A percentile compares a stretch with the other conserved stretches of the same genome.
phyloP scores from a whole-genome alignment of 1,140 invertebrate species.

The Cyphomyrmex costatus region DNA sequence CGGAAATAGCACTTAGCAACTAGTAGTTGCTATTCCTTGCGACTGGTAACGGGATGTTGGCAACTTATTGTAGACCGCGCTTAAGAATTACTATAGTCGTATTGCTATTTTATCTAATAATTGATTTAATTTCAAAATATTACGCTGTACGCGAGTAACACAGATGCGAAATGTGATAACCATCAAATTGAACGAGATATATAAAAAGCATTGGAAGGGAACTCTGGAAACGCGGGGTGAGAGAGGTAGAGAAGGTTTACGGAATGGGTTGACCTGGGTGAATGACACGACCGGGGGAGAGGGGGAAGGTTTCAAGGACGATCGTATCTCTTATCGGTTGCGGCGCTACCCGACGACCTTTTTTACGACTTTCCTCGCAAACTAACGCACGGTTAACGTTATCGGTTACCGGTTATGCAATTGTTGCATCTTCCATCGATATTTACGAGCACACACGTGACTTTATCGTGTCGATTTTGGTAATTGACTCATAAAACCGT shows the following conservation, averaged over 20 bases:
- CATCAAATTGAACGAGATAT: not conserved
- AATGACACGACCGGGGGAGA: conserved; percentile 57
- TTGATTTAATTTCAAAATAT: not conserved
- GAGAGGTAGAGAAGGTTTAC: not conserved
- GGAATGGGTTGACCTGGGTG: conserved; percentile 35
- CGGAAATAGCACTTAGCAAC: no score
- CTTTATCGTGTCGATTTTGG: conserved; percentile 22
- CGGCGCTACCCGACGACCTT: not conserved
- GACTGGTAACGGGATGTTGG: no score
- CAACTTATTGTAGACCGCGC: no score
- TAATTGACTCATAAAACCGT: conserved; percentile 21
- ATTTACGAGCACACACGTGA: conserved; percentile 24
- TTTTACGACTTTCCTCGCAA: conserved; percentile 15
- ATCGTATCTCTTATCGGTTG: conserved; percentile 46
- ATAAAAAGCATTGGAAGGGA: conserved; percentile 2
- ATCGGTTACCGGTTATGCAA: conserved; percentile 46
- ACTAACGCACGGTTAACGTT: conserved; percentile 32
- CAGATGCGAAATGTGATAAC: conserved; percentile 32
- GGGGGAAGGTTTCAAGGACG: conserved; percentile 64
- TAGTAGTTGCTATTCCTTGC: no score
- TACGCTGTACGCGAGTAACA: conserved; percentile 32
- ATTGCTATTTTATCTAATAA: not conserved
- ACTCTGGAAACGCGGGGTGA: not conserved
- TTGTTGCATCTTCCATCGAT: conserved; percentile 4
- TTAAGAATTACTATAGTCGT: not conserved